Base-by-base conservation (phyloP, 2,113 vertebrate genomes). In the Eudyptes chrysolophus region DNA sequence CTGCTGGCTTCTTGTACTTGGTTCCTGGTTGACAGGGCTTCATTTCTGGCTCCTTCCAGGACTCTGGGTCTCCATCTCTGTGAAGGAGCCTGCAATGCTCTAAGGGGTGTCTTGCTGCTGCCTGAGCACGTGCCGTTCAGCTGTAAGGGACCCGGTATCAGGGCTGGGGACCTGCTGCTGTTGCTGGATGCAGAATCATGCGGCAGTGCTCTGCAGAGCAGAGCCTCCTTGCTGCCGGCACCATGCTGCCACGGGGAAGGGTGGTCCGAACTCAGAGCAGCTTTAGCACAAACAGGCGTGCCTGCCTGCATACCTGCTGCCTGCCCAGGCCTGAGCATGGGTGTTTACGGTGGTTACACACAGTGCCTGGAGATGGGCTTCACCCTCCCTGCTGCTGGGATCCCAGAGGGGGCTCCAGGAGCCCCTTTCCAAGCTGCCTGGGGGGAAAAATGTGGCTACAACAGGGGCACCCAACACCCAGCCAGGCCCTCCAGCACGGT, bases 401-500 rank as follows among this genome's bases (percentile, higher is more conserved):
- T 46, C 49, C 24, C 32, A 0, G n/a, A 9, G 44, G 6, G 6
- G 46, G 5, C n/a, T 90, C 69, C 30, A 49, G 29, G 46, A 89
- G 30, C 49, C 29, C 61, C 38, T 55, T 19, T 15, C 62, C 34
- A 26, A 54, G 34, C 22, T 70, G 36, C 1, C 2, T 8, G 16
- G 13, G 18, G 17, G 38, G 6, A 5, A 27, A 61, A 68, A 7
- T 3, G 7, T n/a, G 40, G 51, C 9, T 86, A 5, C 4, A 38
- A 6, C 1, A 30, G 54, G 25, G 20, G 36, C 26, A n/a, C 16
- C 30, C 15, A 14, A 1, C 10, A 10, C 65, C 32, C 48, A 13
- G 34, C 6, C 13, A 2, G 17, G 17, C 32, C 17, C 2, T 14
- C 32, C 9, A 11, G 1, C 2, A 3, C 1, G 1, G 4, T 20